Evolutionary conservation across 2,888 invertebrate genomes (phyloP).

Genomic region (Augiades crinisus): DNA sequence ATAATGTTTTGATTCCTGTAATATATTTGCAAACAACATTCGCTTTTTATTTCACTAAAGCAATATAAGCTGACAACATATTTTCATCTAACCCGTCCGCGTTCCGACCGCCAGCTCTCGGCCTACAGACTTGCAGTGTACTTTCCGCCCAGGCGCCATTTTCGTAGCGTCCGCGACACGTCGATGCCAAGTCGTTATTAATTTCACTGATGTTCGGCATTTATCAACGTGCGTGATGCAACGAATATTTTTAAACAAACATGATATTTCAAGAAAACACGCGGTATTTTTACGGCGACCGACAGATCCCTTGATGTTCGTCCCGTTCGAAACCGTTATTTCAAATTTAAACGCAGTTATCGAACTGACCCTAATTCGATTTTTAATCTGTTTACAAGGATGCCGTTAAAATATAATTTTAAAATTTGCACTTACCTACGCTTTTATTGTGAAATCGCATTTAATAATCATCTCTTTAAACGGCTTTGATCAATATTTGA

Average conservation of each 20-base stretch:
- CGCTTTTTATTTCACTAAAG: too few species aligned
- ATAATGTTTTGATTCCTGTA: too few species aligned
- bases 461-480: not conserved
- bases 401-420: not conserved
- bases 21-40: too few species aligned
- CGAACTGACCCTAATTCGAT: conserved; percentile 7
- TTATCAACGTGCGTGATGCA: conserved; percentile 22
- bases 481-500: conserved; percentile 7
- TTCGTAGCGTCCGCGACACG: conserved; percentile 21
- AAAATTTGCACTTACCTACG: not conserved
- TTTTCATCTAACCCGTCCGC: not conserved
- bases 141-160: conserved; percentile 21
- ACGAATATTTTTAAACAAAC: conserved; percentile 20
- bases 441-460: not conserved
- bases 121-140: conserved; percentile 12
- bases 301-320: conserved; percentile 10
- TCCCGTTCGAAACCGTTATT: conserved; percentile 5
- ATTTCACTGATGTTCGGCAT: conserved; percentile 25
- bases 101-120: not conserved
- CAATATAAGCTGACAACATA: too few species aligned
- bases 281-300: conserved; percentile 12
- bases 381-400: conserved; percentile 3
- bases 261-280: conserved; percentile 13
- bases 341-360: conserved; percentile 11
- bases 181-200: conserved; percentile 26